Evolutionary conservation across 2,888 invertebrate species (phyloP).

Genomic region (Cheiracanthium punctorium): DNA sequence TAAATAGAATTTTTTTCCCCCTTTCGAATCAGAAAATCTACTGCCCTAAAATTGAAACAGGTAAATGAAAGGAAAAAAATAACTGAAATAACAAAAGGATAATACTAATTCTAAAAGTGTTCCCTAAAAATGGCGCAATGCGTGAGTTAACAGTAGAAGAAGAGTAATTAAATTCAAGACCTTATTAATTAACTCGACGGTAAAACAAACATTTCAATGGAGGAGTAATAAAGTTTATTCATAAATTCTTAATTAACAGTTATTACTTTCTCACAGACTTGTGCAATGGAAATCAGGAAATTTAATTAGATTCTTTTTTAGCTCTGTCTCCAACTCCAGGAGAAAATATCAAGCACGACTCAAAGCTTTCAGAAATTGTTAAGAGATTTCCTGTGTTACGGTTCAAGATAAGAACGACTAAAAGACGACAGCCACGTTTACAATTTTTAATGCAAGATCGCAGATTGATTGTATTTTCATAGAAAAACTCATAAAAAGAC

Average conservation of each 20-base stretch:
- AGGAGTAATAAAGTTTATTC: slow-evolving; percentile 37
- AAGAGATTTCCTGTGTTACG: not conserved
- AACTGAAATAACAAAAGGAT: slow-evolving; percentile 10
- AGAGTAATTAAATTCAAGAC: slow-evolving; percentile 49
- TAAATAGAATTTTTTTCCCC: not conserved
- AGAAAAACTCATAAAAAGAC: too few relatives aligned
- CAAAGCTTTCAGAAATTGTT: not conserved
- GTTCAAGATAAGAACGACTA: too few relatives aligned
- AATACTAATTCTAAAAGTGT: slow-evolving; percentile 44
- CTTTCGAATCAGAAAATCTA: slow-evolving; percentile 13
- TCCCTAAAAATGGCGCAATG: slow-evolving; percentile 24
- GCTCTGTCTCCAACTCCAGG: not conserved
- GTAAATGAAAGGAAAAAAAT: not conserved
- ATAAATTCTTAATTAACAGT: slow-evolving; percentile 55
- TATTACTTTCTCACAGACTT: slow-evolving; percentile 20
- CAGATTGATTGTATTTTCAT: too few relatives aligned
- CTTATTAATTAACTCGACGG: slow-evolving; percentile 54
- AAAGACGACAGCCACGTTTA: too few relatives aligned
- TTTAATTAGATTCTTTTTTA: not conserved
- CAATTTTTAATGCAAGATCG: too few relatives aligned
- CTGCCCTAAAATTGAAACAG: not conserved
- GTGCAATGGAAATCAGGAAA: not conserved
- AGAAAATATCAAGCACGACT: not conserved
- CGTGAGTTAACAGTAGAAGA: not conserved
- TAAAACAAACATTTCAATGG: slow-evolving; percentile 53